Percentiles rank a stretch among this genome's conserved stretches.
phyloP scores from a whole-genome alignment of 2,797 vertebrate genomes.

The Vultur gryphus region DNA sequence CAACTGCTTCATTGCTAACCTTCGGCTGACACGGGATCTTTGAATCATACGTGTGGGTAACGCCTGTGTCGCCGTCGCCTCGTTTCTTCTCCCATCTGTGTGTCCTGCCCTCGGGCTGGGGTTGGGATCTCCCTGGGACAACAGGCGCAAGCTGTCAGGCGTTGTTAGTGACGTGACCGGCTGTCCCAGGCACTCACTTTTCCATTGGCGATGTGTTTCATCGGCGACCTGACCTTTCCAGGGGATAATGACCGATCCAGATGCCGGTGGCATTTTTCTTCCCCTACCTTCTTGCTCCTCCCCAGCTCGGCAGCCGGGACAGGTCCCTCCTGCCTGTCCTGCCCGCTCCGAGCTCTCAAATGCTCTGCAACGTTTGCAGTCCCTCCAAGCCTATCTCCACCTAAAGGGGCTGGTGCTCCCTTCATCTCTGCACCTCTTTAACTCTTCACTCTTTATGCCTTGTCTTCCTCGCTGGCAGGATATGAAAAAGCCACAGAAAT shows the following conservation, averaged over 20 bases:
- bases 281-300: not conserved
- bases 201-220: not conserved
- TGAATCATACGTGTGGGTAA: fast-evolving
- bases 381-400: not conserved
- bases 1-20: not conserved
- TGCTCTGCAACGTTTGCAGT: not conserved
- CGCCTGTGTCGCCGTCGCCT: fast-evolving
- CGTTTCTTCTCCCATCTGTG: not conserved
- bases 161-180: not conserved
- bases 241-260: not conserved
- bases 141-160: not conserved
- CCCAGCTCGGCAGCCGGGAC: not conserved
- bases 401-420: not conserved
- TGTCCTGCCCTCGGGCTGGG: fast-evolving
- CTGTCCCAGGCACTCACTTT: not conserved
- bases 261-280: not conserved
- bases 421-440: not conserved
- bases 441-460: not conserved
- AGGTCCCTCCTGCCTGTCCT: not conserved
- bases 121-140: not conserved
- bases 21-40: fast-evolving
- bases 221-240: not conserved
- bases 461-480: not conserved
- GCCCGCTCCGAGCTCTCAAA: not conserved
- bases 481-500: constrained; percentile 30